phyloP scores from a whole-genome alignment of 2,888 invertebrate species.

The Tiphia femorata region DNA sequence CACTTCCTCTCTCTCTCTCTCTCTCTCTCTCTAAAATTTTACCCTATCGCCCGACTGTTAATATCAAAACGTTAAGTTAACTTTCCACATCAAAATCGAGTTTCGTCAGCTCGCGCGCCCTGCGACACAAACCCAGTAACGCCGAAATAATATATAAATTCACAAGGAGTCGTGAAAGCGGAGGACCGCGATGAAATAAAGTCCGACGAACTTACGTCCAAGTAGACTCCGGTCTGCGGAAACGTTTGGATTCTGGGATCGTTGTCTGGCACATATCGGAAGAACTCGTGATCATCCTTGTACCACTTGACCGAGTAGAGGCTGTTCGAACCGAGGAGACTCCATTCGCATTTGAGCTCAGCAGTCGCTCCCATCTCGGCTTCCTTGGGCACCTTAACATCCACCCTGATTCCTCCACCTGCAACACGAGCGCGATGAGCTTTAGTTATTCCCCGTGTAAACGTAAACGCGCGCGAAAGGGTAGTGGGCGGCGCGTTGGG shows the following conservation, averaged over 20 bases:
- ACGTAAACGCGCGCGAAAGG: not conserved
- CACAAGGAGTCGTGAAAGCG: too few relatives aligned
- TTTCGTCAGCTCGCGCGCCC: too few relatives aligned
- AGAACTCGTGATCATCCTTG: slow-evolving; percentile 62
- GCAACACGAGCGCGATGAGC: slow-evolving; percentile 14
- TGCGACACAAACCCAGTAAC: too few relatives aligned
- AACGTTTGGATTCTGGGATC: slow-evolving; percentile 48
- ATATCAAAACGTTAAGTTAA: too few relatives aligned
- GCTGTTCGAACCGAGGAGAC: slow-evolving; percentile 35
- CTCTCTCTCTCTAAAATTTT: too few relatives aligned
- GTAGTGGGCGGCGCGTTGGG: slow-evolving; percentile 2
- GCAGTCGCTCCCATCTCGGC: slow-evolving; percentile 47
- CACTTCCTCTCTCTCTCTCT: too few relatives aligned
- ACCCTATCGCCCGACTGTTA: too few relatives aligned
- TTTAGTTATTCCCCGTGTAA: not conserved
- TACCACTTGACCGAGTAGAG: slow-evolving; percentile 63
- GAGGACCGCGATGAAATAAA: not conserved
- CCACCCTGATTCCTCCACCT: slow-evolving; percentile 47
- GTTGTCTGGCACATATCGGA: slow-evolving; percentile 54
- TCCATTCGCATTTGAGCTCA: slow-evolving; percentile 53
- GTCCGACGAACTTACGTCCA: slow-evolving; percentile 50
- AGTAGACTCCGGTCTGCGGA: slow-evolving; percentile 46
- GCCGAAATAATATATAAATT: too few relatives aligned
- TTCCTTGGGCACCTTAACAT: slow-evolving; percentile 51
- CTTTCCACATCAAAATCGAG: too few relatives aligned